Base-by-base conservation (phyloP, 2,888 invertebrate species). In the Tuta absoluta region DNA sequence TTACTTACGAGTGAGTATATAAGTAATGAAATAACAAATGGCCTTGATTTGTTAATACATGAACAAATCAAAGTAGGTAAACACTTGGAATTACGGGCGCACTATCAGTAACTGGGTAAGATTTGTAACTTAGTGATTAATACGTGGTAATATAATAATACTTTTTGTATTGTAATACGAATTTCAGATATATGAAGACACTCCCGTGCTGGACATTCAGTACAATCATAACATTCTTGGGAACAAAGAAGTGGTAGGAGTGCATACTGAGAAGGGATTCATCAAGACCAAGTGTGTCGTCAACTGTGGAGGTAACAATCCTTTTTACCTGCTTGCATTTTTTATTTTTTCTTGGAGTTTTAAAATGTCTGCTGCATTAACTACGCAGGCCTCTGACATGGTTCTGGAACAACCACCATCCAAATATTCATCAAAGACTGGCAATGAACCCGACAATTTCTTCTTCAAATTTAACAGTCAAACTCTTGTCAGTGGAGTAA, bases 201-300 rank as follows among this genome's bases (percentile, higher is more conserved):
- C 96, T 72, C 93, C 94, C 0, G 96, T 96, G 0, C 92, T 93
- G 0, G 95, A 95, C 67, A 93, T 98, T 37, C 84, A 95, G 53
- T 94, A 95, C 33, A 93, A 94, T 0, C 92, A 94, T 71, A 93
- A 93, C 71, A 79, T 92, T 14, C 89, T 93, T 41, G 95, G 95
- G 0, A 92, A 93, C 57, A 93, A 94, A 72, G 94, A 95, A 80
- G 93, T 98, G 5, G 93, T 93, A 8, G 97, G 95, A 7, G 95
- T 98, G 0, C 92, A 94, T 68, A 98, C 98, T 0, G 93, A 94
- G 1, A 91, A 91, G 69, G 98, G 96, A 10, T 87, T 92, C 24
- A 96, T 98, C 69, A 95, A 93, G 76, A 96, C 97, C 0, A 94
- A 94, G 68, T 93, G 94, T 68, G 93, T 98, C 0, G 94, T 98